Evolutionary conservation across 2,797 vertebrate species (phyloP).

Genomic region (Chelon auratus): DNA sequence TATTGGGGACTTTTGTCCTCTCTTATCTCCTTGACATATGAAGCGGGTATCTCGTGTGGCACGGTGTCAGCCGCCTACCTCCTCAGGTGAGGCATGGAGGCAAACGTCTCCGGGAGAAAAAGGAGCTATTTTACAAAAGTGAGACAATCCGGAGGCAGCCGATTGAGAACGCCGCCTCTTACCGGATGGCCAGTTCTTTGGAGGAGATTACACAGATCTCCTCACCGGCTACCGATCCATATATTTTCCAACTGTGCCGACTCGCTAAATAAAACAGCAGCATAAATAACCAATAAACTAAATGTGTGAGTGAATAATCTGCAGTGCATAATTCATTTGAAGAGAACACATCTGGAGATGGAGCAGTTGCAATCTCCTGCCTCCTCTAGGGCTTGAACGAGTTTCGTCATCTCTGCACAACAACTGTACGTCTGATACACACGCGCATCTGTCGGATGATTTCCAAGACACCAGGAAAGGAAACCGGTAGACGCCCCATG

Average conservation of each 20-base stretch:
- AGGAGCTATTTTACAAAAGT: conserved; percentile 36
- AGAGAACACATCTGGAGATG: conserved; percentile 58
- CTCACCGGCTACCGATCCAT: conserved; percentile 10
- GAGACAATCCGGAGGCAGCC: conserved; percentile 36
- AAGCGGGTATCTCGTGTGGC: conserved; percentile 52
- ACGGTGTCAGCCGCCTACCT: conserved; percentile 33
- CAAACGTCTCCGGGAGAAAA: conserved; percentile 35
- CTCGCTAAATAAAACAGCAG: conserved; percentile 33
- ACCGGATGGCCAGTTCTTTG: conserved; percentile 36
- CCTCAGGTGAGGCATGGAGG: conserved; percentile 23
- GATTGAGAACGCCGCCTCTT: conserved; percentile 45
- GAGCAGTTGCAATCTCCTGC: conserved; percentile 46
- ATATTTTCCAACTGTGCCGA: conserved; percentile 29
- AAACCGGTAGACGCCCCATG: conserved; percentile 27
- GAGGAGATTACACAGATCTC: conserved; percentile 26
- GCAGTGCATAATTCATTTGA: conserved; percentile 72
- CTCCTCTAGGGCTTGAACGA: conserved; percentile 58
- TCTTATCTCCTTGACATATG: conserved; percentile 69
- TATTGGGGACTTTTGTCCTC: conserved; percentile 54
- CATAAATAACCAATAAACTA: conserved; percentile 35
- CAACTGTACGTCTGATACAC: conserved; percentile 58
- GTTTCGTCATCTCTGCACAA: conserved; percentile 63
- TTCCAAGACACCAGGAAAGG: conserved; percentile 35
- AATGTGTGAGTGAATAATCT: conserved; percentile 54
- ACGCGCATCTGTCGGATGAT: conserved; percentile 60